Percentiles rank a stretch among this genome's conserved stretches.
Conservation (phyloP, 2,888 invertebrate species). For the Orchesellides sinensis region DNA sequence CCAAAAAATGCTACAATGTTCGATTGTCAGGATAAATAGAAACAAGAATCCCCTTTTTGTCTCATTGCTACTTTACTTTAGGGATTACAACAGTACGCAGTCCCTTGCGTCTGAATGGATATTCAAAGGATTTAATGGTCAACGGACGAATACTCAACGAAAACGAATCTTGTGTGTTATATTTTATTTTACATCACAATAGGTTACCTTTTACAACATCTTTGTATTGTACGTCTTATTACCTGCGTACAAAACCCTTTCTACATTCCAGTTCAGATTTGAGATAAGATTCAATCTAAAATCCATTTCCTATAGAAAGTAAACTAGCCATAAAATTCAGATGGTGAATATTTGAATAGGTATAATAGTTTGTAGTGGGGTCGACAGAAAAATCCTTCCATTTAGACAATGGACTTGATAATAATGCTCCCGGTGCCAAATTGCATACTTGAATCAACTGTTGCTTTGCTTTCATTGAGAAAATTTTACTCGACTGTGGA, state of each 20-base stretch:
- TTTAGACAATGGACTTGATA: slow-evolving; percentile 20
- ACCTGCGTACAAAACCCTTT: too few species aligned
- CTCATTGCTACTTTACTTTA: background rate
- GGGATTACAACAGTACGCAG: background rate
- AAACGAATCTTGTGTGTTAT: too few species aligned
- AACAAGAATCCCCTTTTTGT: background rate
- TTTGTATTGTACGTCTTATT: background rate
- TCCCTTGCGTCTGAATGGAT: background rate
- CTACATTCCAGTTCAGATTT: slow-evolving; percentile 35
- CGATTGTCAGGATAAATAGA: background rate
- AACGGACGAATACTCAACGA: too few species aligned
- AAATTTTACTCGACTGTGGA: too few species aligned
- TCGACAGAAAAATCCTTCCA: slow-evolving; percentile 15
- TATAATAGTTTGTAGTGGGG: background rate
- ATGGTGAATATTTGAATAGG: too few species aligned
- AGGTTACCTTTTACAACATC: background rate
- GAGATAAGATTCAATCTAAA: slow-evolving; percentile 9
- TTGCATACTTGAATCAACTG: slow-evolving; percentile 2
- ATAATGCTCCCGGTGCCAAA: slow-evolving; percentile 42
- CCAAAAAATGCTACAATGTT: slow-evolving; percentile 24
- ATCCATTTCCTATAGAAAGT: background rate
- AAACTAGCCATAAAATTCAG: slow-evolving; percentile 18
- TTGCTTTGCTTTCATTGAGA: slow-evolving; percentile 22
- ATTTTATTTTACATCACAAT: too few species aligned
- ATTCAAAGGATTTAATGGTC: slow-evolving; percentile 2